Evolutionary conservation across 1,140 invertebrate genomes (phyloP), one percentile per base, ranked within the genome.

Genomic region (Stratiolaelaps scimitus): DNA sequence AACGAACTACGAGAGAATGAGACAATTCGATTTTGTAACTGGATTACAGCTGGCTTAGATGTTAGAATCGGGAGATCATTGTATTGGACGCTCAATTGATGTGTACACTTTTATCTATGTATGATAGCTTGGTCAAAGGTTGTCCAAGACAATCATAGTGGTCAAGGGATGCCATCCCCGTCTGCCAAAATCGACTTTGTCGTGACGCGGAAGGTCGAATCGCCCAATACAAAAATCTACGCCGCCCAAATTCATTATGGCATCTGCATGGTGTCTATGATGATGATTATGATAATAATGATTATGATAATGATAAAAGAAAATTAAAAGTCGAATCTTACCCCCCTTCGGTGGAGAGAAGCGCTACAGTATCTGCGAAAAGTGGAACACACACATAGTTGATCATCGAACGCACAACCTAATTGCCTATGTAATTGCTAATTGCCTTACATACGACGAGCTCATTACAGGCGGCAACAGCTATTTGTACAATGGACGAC

Each of bases 311-410:
- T 4, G 4, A 7, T 29, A 19, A 5, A 15, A 60, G 2, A 26
- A 15, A 60, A 60, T 34, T 5, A 15, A 17, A 15, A 1, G 4
- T 60, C 2, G 23, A 2, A 26, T 26, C 53, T 60, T 60, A 60
- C 53, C 53, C 53, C 26, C 53, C 53, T 60, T 60, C 53, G 53
- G 15, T 60, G 26, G 53, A 60, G 23, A 60, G 53, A 26, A 60
- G 53, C 53, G 53, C 53, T 26, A 60, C 53, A 15, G 53, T 29
- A 60, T 60, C 53, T 60, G 53, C 23, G 53, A 60, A 60, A 60
- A 23, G 23, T 60, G 34, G 34, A 29, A 48, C 5, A 10, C n/a
- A n/a, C n/a, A 10, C 5, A 48, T 15, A 34, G 23, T 60, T 60
- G 53, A 20, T 60, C 26, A 29, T 15, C 26, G 23, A 34, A 34